phyloP scores from a whole-genome alignment of 2,797 vertebrate species.

The Psittacula derbiana region DNA sequence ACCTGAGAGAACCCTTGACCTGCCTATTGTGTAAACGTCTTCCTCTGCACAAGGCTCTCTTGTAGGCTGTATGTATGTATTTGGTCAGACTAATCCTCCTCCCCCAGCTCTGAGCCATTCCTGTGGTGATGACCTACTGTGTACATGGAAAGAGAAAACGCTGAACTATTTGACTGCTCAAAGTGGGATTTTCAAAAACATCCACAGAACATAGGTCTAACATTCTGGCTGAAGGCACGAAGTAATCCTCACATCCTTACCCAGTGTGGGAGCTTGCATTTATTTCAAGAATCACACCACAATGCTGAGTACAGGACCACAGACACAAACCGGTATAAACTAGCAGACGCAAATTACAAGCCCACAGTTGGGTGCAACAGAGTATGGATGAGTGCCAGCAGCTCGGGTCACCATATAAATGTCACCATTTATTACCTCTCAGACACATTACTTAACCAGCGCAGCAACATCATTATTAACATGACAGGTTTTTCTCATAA shows the following conservation, averaged over 20 bases:
- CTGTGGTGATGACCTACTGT: neutral
- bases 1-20: neutral
- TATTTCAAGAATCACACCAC: neutral
- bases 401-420: neutral
- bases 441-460: neutral
- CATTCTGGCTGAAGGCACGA: neutral
- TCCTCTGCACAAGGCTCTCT: neutral
- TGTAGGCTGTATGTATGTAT: neutral
- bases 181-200: neutral
- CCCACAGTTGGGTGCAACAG: neutral
- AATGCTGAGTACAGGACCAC: neutral
- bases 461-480: neutral
- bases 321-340: neutral
- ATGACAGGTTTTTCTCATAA: neutral
- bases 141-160: neutral
- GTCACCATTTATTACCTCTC: neutral
- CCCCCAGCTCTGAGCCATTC: neutral
- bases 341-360: neutral
- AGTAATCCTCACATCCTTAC: neutral
- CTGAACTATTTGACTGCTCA: neutral
- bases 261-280: neutral
- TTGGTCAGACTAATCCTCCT: neutral
- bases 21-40: neutral
- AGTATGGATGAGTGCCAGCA: neutral
- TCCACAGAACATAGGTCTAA: neutral